phyloP scores from a whole-genome alignment of 2,888 invertebrate species.

The Melinopterus prodromus region DNA sequence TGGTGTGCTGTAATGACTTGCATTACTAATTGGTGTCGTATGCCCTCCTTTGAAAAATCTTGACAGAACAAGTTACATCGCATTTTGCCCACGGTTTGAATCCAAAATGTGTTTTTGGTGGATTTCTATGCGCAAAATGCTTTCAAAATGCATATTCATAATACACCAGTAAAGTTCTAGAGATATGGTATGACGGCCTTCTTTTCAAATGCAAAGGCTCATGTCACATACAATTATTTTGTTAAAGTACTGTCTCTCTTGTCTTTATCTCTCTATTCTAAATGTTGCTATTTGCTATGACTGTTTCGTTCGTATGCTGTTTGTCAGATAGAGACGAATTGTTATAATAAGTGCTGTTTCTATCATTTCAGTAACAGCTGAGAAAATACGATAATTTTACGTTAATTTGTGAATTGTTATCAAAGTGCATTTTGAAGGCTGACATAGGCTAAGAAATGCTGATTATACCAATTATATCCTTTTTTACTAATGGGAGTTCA shows the following conservation, averaged over 20 bases:
- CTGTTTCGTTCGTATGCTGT: neutral
- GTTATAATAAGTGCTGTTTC: neutral
- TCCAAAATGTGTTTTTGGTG: constrained; percentile 10
- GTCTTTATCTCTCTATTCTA: neutral
- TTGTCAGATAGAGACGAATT: neutral
- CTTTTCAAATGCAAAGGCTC: neutral
- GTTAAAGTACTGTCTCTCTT: neutral
- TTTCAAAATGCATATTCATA: neutral
- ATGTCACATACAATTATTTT: neutral
- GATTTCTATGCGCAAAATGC: neutral
- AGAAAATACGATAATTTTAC: neutral
- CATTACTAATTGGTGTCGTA: constrained; percentile 45
- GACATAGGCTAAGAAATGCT: too few relatives aligned
- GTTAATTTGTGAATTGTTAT: neutral
- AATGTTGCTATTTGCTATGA: constrained; percentile 13
- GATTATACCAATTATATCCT: too few relatives aligned
- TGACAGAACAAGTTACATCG: neutral
- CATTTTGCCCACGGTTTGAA: constrained; percentile 18
- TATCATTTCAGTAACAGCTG: neutral
- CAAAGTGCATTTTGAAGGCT: too few relatives aligned
- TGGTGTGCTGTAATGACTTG: constrained; percentile 42
- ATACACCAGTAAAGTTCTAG: constrained; percentile 4
- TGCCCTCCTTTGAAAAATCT: constrained; percentile 38
- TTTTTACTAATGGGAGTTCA: too few relatives aligned
- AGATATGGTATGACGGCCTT: neutral